Conservation (phyloP, 2,888 invertebrate genomes). For the Pyrochroa serraticornis region DNA sequence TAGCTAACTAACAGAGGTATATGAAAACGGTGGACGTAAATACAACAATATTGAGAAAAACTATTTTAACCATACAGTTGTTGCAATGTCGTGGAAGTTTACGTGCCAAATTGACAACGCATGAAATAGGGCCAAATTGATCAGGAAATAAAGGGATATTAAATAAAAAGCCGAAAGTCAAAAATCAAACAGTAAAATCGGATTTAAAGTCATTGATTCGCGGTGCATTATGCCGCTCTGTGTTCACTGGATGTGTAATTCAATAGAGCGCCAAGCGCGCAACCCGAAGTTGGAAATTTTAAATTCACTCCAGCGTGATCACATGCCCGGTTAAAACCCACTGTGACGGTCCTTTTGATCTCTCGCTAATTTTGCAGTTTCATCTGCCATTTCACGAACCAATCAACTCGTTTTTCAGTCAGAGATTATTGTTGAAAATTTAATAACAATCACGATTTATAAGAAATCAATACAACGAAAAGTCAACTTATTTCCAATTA, state of each 20-base stretch:
- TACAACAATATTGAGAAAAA: too few species aligned
- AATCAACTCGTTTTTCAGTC: not conserved
- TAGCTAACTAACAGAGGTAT: too few species aligned
- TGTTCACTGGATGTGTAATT: conserved; percentile 44
- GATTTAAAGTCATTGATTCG: conserved; percentile 37
- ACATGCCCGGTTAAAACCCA: conserved; percentile 49
- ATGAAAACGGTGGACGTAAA: too few species aligned
- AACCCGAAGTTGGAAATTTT: conserved; percentile 39
- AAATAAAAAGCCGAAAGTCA: conserved; percentile 40
- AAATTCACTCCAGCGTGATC: conserved; percentile 42
- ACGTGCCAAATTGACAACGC: conserved; percentile 23
- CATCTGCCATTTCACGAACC: conserved; percentile 4
- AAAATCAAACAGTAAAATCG: conserved; percentile 48
- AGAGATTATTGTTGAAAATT: not conserved
- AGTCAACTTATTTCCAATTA: too few species aligned
- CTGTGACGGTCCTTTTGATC: conserved; percentile 31
- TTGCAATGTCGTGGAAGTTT: too few species aligned
- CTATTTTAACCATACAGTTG: too few species aligned
- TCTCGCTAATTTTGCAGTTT: conserved; percentile 10
- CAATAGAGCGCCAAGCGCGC: conserved; percentile 37
- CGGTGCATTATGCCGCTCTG: conserved; percentile 26
- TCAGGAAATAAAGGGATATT: conserved; percentile 29
- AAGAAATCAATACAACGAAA: too few species aligned
- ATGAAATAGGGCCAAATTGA: conserved; percentile 31
- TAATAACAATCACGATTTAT: too few species aligned